A percentile compares a stretch with the other conserved stretches of the same genome.
phyloP scores from a whole-genome alignment of 2,888 invertebrate genomes.

The Megamerina dolium region DNA sequence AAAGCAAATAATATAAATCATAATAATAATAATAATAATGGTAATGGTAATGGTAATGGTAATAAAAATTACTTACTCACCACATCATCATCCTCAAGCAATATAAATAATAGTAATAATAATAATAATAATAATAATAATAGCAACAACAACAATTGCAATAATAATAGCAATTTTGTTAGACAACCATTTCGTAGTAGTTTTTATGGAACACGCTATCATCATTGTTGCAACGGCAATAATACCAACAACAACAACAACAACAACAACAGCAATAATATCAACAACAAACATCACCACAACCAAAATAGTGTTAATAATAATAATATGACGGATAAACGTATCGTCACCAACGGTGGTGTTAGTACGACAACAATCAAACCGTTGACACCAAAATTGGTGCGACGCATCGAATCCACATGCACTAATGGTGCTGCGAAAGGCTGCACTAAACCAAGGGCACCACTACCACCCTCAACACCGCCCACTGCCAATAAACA shows the following conservation, averaged over 20 bases:
- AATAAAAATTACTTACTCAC: conserved; percentile 16
- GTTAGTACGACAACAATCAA: conserved; percentile 28
- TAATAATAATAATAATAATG: conserved; percentile 15
- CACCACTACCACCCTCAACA: conserved; percentile 9
- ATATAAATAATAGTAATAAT: conserved; percentile 22
- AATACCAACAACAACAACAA: conserved; percentile 11
- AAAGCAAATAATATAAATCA: conserved; percentile 5
- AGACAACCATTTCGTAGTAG: conserved; percentile 46
- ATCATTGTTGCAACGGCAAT: conserved; percentile 10
- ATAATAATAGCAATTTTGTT: conserved; percentile 27
- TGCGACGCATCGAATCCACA: conserved; percentile 43
- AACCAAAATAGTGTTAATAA: conserved; percentile 2
- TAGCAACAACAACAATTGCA: conserved; percentile 19
- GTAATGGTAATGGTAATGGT: conserved; percentile 15
- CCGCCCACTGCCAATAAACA: conserved; percentile 27
- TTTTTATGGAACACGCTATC: conserved; percentile 39
- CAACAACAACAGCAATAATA: conserved; percentile 5
- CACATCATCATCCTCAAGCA: conserved; percentile 18
- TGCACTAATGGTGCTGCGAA: conserved; percentile 24
- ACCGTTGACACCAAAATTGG: conserved; percentile 46
- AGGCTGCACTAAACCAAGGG: conserved; percentile 8
- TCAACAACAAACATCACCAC: not conserved
- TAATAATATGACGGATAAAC: conserved; percentile 11
- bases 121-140: conserved; percentile 19
- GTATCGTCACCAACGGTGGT: conserved; percentile 2